Base-by-base conservation (phyloP, 2,888 invertebrate species). In the Fabriciana adippe region DNA sequence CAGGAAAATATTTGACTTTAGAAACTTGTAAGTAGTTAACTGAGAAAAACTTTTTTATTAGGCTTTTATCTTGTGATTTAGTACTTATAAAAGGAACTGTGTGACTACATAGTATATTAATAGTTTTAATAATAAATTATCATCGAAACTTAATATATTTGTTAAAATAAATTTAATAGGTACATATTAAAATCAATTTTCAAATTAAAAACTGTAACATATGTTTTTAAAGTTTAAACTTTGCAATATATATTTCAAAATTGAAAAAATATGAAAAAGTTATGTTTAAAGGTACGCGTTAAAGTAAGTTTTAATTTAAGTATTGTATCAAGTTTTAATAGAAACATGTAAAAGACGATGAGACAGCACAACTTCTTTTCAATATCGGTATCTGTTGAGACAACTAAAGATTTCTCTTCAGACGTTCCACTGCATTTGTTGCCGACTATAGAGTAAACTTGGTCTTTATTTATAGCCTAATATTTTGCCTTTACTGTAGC, bases 341-440 rank as follows among this genome's bases (percentile, higher is more conserved):
- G 35, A 79, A 80, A 83, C 85, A 85, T 84, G 86, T 85, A 83
- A 76, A 84, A 87, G 78, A 82, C 80, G 85, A 82, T 85, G 87
- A 86, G 77, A 75, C 84, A 79, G 87, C 85, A 78, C 77, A 75
- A 82, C 79, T 81, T 86, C 83, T 83, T 85, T 84, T 84, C 81
- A 77, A 80, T 79, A 82, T 79, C 81, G 74, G 81, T 82, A 79
- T 61, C 54, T 55, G 31, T 61, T 50, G 79, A 79, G 79, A 80
- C 75, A 81, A 78, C 75, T 75, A 69, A 74, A 74, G 68, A 80
- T 75, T 72, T 69, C 73, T 79, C 71, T 69, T 73, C 78, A 80
- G 76, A 77, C 77, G 74, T 80, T 80, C 74, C 77, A 78, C 72
- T 77, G 76, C 79, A 78, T 78, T 83, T 78, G 75, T 80, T 79